Conservation (phyloP, 2,888 invertebrate species). For the Cataglyphis livida region DNA sequence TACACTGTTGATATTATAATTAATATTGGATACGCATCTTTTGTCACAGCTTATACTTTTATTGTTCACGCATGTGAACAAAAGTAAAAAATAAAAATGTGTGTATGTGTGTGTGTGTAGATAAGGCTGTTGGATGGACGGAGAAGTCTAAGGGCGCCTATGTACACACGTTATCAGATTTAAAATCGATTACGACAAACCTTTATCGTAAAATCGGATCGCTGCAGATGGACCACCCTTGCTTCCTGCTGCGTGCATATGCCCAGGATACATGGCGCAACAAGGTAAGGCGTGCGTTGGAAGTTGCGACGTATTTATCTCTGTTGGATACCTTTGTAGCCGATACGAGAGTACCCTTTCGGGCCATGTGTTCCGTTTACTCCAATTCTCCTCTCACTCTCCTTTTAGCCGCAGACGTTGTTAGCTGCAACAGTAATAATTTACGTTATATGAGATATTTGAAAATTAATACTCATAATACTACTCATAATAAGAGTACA, state of each 20-base stretch:
- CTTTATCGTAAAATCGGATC: conserved; percentile 80
- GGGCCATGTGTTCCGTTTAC: conserved; percentile 82
- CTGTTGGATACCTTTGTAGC: conserved; percentile 85
- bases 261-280: conserved; percentile 71
- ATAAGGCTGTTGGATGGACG: background rate
- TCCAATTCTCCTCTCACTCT: conserved; percentile 39
- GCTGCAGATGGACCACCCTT: conserved; percentile 79
- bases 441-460: background rate
- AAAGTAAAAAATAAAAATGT: background rate
- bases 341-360: conserved; percentile 80
- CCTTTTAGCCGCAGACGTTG: conserved; percentile 23
- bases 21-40: background rate
- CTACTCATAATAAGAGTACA: background rate
- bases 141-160: conserved; percentile 4
- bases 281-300: conserved; percentile 74
- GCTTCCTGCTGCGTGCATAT: conserved; percentile 83
- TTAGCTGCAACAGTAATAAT: conserved; percentile 13
- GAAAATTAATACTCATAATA: background rate
- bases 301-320: conserved; percentile 84
- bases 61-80: background rate
- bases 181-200: conserved; percentile 78
- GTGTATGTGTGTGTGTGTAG: too few relatives aligned
- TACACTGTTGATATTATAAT: background rate
- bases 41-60: background rate
- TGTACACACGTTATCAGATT: conserved; percentile 73